Conservation (phyloP, 1,140 invertebrate species). For the Apis laboriosa region DNA sequence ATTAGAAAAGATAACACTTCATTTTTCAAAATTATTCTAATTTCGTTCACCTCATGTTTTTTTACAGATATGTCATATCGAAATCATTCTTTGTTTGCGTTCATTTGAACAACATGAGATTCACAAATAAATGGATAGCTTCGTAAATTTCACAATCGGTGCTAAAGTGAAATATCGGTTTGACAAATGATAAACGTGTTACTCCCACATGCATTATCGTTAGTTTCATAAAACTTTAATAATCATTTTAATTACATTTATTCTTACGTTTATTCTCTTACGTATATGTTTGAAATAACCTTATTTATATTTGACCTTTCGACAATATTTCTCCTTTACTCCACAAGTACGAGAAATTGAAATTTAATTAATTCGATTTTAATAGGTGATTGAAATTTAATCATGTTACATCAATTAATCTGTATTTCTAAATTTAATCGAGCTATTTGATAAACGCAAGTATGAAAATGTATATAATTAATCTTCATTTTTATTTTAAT, state of each 20-base stretch:
- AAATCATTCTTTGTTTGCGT: background rate
- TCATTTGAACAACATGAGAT: background rate
- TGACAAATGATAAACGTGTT: background rate
- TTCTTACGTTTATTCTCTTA: background rate
- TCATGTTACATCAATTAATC: background rate
- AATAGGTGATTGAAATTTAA: too few species aligned
- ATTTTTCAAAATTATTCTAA: background rate
- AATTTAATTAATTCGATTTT: too few species aligned
- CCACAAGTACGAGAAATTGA: background rate
- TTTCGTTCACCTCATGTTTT: too few species aligned
- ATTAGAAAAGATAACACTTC: too few species aligned
- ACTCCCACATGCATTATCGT: background rate
- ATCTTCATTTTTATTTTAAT: too few species aligned
- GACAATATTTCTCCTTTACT: background rate
- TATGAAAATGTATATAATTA: too few species aligned
- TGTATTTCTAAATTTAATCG: background rate
- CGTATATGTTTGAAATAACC: background rate
- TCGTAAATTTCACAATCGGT: constrained; percentile 37
- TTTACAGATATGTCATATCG: background rate
- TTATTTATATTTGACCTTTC: background rate
- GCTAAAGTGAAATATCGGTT: background rate
- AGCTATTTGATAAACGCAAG: background rate
- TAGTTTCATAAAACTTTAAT: constrained; percentile 35
- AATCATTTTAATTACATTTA: constrained; percentile 3
- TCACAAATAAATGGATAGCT: background rate